These are phyloP conservation scores for Alethe diademata DNA, from an alignment of 2,113 vertebrate species.

Conservation along the genomic window DNA sequence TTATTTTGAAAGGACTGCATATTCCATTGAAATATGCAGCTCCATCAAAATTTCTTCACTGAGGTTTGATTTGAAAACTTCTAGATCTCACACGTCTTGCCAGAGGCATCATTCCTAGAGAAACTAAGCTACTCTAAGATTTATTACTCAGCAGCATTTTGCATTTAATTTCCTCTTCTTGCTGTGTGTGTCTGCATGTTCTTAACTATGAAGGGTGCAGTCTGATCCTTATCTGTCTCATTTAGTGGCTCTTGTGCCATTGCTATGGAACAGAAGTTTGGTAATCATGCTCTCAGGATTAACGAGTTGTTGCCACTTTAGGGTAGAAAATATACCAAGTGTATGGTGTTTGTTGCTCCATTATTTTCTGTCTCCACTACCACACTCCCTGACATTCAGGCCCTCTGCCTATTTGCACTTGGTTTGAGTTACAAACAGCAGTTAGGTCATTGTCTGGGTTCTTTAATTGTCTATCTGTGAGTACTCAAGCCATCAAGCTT, in stretches of 20 bases:
- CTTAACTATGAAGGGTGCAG: slow-evolving; percentile 43
- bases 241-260: not conserved
- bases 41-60: not conserved
- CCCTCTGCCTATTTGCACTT: not conserved
- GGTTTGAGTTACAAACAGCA: slow-evolving; percentile 33
- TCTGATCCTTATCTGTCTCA: slow-evolving; percentile 43
- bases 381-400: not conserved
- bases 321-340: not conserved
- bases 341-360: not conserved
- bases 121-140: slow-evolving; percentile 46
- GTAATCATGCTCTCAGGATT: not conserved
- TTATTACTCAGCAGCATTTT: slow-evolving; percentile 60
- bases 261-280: not conserved
- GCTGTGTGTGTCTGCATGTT: slow-evolving; percentile 31
- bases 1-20: not conserved
- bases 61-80: slow-evolving; percentile 34
- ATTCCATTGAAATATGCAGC: not conserved
- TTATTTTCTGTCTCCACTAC: slow-evolving; percentile 5
- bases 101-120: slow-evolving; percentile 63
- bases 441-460: slow-evolving; percentile 19
- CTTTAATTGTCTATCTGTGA: slow-evolving; percentile 24
- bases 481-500: not conserved
- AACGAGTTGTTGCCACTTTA: not conserved
- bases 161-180: slow-evolving; percentile 63
- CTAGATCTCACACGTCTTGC: slow-evolving; percentile 29